Evolutionary conservation across 1,140 invertebrate genomes (phyloP).

Genomic region (Cylas formicarius): DNA sequence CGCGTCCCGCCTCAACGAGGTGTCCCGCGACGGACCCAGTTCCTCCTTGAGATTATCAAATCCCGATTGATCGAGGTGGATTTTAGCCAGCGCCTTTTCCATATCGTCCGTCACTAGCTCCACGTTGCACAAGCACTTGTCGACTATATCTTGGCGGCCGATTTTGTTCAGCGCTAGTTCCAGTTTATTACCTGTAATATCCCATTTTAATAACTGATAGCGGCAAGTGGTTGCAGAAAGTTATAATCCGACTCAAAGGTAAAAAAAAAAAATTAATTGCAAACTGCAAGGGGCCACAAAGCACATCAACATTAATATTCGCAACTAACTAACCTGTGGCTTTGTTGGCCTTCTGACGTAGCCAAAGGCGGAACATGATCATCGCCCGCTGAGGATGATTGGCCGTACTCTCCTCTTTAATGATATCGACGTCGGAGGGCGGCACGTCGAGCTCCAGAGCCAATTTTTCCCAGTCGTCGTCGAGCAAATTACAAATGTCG

Average conservation of each 20-base stretch:
- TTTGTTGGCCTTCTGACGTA: conserved; percentile 55
- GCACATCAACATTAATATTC: neutral
- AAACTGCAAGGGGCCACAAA: conserved; percentile 1
- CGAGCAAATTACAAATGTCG: conserved; percentile 69
- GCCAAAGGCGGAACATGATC: conserved; percentile 64
- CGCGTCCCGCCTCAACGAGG: conserved; percentile 51
- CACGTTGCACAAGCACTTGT: conserved; percentile 74
- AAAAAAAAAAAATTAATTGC: no score
- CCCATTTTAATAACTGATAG: conserved; percentile 23
- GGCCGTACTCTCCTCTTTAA: conserved; percentile 62
- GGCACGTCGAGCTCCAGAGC: conserved; percentile 61
- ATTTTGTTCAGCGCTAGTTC: conserved; percentile 69
- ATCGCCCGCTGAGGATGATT: conserved; percentile 68
- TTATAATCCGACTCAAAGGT: no score
- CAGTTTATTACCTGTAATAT: conserved; percentile 57
- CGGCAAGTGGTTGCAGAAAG: no score
- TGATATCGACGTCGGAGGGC: conserved; percentile 62
- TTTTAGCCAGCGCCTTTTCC: conserved; percentile 69
- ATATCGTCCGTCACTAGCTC: conserved; percentile 71
- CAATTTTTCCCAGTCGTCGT: conserved; percentile 68
- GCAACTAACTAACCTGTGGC: conserved; percentile 52
- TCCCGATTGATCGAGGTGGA: conserved; percentile 67
- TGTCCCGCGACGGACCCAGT: conserved; percentile 56
- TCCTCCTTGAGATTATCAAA: conserved; percentile 71
- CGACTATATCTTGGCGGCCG: conserved; percentile 69